Percentiles rank a stretch among this genome's conserved stretches.
Conservation (phyloP, 2,797 vertebrate genomes). For the Spondyliosoma cantharus region DNA sequence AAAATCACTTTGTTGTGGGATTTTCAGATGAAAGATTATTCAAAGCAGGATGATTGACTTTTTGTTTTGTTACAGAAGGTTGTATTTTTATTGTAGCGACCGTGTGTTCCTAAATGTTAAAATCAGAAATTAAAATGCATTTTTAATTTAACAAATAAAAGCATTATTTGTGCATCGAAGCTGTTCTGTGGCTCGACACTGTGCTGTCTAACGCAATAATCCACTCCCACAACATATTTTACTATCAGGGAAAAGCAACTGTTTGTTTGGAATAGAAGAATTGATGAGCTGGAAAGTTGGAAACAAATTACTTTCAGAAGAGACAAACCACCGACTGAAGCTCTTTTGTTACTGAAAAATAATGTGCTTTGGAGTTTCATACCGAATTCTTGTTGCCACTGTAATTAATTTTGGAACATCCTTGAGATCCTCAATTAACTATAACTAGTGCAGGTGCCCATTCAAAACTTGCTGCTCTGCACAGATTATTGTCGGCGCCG, state of each 20-base stretch:
- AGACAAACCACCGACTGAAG: not conserved
- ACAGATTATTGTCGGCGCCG: too few relatives aligned
- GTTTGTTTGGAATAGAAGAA: not conserved
- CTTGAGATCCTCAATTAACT: not conserved
- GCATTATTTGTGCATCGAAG: not conserved
- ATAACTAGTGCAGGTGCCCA: not conserved
- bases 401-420: constrained; percentile 32
- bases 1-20: not conserved
- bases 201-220: not conserved
- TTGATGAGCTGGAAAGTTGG: not conserved
- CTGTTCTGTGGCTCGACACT: not conserved
- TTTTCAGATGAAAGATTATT: too few relatives aligned
- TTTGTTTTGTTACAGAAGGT: not conserved
- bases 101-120: not conserved
- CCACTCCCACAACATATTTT: not conserved
- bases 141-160: not conserved
- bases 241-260: not conserved
- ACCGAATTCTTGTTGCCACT: constrained; percentile 10
- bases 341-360: not conserved
- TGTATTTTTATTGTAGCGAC: not conserved
- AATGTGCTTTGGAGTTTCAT: not conserved
- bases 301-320: not conserved
- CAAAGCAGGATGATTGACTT: not conserved
- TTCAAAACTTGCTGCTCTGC: too few relatives aligned
- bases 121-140: not conserved